Conservation (phyloP, 2,797 vertebrate species). For the Potorous gilbertii region DNA sequence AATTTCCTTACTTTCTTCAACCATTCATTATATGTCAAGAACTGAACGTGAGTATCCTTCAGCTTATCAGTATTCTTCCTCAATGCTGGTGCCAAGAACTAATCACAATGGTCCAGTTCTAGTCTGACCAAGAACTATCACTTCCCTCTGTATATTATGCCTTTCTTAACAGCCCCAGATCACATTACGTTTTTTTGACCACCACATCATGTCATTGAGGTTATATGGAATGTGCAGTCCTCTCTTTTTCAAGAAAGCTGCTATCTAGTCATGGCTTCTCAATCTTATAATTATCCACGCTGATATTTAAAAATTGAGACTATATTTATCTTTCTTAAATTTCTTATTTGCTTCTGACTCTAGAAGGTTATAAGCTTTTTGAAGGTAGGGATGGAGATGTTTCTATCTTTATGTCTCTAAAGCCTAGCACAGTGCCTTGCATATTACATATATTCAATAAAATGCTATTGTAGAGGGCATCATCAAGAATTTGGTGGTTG, state of each 20-base stretch:
- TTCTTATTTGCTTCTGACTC: background rate
- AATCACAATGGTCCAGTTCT: background rate
- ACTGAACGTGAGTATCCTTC: background rate
- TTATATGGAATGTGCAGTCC: too few species aligned
- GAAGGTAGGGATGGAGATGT: background rate
- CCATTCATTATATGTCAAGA: background rate
- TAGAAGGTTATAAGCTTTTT: background rate
- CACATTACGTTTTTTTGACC: background rate
- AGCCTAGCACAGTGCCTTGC: background rate
- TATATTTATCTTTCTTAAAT: background rate
- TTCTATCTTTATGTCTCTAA: background rate
- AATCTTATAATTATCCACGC: too few species aligned
- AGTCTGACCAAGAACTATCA: background rate
- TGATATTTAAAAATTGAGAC: background rate
- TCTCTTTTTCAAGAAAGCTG: too few species aligned
- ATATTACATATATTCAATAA: background rate
- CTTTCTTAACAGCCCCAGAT: background rate
- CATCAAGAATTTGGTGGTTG: background rate
- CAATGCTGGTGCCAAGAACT: background rate
- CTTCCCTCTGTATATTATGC: background rate
- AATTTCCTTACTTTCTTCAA: background rate
- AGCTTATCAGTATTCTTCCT: background rate
- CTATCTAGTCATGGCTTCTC: too few species aligned
- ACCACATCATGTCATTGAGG: too few species aligned
- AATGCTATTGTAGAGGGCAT: background rate